Conservation (phyloP, 2,888 invertebrate genomes). For the Nysson spinosus region DNA sequence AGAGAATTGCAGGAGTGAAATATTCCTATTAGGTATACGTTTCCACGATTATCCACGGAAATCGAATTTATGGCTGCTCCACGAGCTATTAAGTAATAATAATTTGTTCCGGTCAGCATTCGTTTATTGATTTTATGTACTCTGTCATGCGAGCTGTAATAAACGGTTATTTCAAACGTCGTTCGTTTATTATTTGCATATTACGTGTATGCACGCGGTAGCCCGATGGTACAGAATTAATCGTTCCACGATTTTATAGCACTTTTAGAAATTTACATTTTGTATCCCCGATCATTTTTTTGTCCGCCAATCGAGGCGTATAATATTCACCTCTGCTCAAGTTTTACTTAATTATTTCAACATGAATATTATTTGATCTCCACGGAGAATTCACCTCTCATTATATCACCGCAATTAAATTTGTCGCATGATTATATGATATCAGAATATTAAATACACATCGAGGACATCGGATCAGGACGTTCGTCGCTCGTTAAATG, state of each 20-base stretch:
- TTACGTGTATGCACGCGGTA: not conserved
- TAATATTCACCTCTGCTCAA: too few species aligned
- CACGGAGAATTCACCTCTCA: too few species aligned
- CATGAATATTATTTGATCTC: too few species aligned
- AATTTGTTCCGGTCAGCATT: constrained; percentile 54
- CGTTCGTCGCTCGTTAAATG: too few species aligned
- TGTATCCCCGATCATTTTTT: not conserved
- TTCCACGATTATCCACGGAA: constrained; percentile 2
- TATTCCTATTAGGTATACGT: constrained; percentile 17
- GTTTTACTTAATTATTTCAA: too few species aligned
- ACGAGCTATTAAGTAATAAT: constrained; percentile 58
- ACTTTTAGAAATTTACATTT: constrained; percentile 1
- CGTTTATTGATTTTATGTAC: constrained; percentile 59
- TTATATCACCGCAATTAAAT: too few species aligned
- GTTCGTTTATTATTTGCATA: constrained; percentile 22
- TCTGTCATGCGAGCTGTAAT: constrained; percentile 35
- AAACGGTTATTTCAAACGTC: constrained; percentile 33
- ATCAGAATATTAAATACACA: too few species aligned
- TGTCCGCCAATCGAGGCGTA: too few species aligned
- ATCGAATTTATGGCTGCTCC: constrained; percentile 35
- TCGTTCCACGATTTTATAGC: not conserved
- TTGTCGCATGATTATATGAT: too few species aligned
- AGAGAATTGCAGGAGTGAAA: constrained; percentile 21
- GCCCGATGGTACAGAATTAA: not conserved
- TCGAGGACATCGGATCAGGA: too few species aligned